Percentiles rank a stretch among this genome's conserved stretches.
These are phyloP conservation scores for Pollenia labialis DNA, from an alignment of 2,888 invertebrate genomes.

Conservation along the genomic window DNA sequence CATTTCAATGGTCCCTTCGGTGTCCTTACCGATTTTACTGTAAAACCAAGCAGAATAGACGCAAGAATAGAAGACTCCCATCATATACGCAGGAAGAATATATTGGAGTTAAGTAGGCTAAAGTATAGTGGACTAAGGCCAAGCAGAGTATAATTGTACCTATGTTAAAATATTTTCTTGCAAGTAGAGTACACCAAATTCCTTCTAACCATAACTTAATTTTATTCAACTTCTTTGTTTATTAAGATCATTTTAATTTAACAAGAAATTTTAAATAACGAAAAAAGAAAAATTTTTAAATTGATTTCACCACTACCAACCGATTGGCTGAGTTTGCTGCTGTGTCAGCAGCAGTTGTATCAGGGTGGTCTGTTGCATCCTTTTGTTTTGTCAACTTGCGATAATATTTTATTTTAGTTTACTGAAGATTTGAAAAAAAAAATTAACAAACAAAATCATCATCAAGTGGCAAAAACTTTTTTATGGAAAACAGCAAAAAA, in stretches of 20 bases:
- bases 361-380: constrained; percentile 67
- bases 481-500: neutral
- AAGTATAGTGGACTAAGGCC: no score
- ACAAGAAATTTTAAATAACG: constrained; percentile 57
- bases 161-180: neutral
- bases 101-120: no score
- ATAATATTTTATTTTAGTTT: constrained; percentile 59
- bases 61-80: no score
- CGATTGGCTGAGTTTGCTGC: constrained; percentile 57
- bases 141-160: neutral
- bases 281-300: constrained; percentile 52
- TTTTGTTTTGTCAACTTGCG: constrained; percentile 56
- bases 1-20: no score
- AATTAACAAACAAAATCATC: constrained; percentile 29
- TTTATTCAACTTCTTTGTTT: constrained; percentile 56
- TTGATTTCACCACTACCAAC: constrained; percentile 65
- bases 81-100: no score
- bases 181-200: neutral
- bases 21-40: no score
- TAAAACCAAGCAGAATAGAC: no score
- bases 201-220: neutral
- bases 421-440: constrained; percentile 37
- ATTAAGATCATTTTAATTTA: constrained; percentile 68
- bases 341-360: constrained; percentile 66
- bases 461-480: constrained; percentile 42